Base-by-base conservation (phyloP, 2,888 invertebrate genomes). In the Gastracanthus pulcherrimus region DNA sequence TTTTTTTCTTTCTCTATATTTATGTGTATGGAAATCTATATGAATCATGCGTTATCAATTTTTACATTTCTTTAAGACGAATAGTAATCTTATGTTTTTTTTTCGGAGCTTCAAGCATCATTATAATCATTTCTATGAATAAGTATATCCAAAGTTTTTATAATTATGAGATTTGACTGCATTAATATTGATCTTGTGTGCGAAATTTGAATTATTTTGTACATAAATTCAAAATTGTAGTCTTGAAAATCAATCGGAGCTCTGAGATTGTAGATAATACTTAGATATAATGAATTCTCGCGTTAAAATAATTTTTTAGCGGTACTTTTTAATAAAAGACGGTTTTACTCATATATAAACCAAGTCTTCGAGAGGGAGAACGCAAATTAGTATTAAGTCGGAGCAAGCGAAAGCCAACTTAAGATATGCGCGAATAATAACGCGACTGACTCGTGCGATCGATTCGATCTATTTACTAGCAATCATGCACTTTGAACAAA, bases 381-480 rank as follows among this genome's bases (percentile, higher is more conserved):
- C 31, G 19, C 41, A 70, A 70, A 74, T 64, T 78, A 81, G 80
- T 71, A 70, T 76, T 81, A 79, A 66, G 51, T 31, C 34, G 76
- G 64, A 69, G 80, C 36, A 77, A 80, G 72, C 80, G 76, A 80
- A 82, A 80, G 72, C 62, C 62, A 76, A 62, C 23, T 45, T 58
- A 62, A 7, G 19, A 76, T 38, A 45, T 31, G 60, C 41, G 67
- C 41, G 41, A 80, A 66, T 76, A 51, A 66, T n/a, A 64, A 72
- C 41, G 69, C 45, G 66, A 80, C 26, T 80, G 79, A 67, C 55
- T 71, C 77, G 75, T 70, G n/a, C 77, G 80, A 80, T 80, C 76
- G 76, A 80, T 80, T 80, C 77, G 58, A 77, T 58, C 38, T 64
- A 75, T 78, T 74, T 70, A 75, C 51, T 80, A 51, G 67, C 29